Base-by-base conservation (phyloP, 2,888 invertebrate genomes). In the Trachelus stipa region DNA sequence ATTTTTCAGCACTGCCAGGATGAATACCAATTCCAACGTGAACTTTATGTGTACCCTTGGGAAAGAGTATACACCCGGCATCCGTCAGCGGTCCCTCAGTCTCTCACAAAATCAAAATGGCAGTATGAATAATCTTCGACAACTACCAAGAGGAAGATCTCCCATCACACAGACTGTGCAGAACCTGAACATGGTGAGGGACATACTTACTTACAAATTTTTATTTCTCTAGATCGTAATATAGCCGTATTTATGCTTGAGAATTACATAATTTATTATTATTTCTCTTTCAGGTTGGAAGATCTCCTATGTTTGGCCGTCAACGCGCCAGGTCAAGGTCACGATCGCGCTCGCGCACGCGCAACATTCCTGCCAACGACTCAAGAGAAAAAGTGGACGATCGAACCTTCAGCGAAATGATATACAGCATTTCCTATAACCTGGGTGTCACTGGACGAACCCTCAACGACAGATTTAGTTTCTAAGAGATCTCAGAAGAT, bases 381-480 rank as follows among this genome's bases (percentile, higher is more conserved):
- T 4, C 86, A 11, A 84, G 87, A 37, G 78, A 83, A 4, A 84
- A 86, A 3, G 84, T 87, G 4, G 89, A 90, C 68, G 90, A 91
- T 77, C 87, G 91, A 69, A 88, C 87, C 3, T 91, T 91, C 83
- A 90, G 90, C 79, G 87, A 90, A 83, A 87, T 90, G 77, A 90
- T 91, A 90, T 91, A 90, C 83, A 91, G 91, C 77, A 78, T 91
- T 30, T 87, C 89, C 2, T 34, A 74, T 74, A 87, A 88, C 69
- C 85, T 90, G 11, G 91, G 91, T 23, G 88, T 91, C 31, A 91
- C 91, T 3, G 88, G 88, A 33, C 86, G 90, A 80, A 91, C 91
- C 11, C 90, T 91, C 34, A 91, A 91, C 76, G 91, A 91, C 82
- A 87, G 91, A 85, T 91, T 91, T 83, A 91, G 90, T 77, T 87